These are phyloP conservation scores for Ochotona curzoniae DNA, from an alignment of 2,113 vertebrate genomes.

Conservation along the genomic window DNA sequence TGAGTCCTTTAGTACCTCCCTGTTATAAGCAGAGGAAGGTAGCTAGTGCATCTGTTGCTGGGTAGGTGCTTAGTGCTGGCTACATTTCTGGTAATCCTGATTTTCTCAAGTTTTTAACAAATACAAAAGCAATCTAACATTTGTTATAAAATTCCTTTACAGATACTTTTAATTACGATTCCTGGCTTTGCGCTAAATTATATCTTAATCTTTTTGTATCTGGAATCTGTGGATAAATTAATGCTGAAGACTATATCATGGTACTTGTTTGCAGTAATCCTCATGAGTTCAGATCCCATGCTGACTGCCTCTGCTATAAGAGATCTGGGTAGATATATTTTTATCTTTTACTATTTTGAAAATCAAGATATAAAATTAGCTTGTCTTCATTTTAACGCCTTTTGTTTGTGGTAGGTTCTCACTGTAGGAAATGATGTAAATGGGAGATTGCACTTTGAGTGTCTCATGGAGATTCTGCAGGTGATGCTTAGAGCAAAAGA, in stretches of 20 bases:
- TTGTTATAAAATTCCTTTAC: constrained; percentile 57
- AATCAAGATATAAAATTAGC: not conserved
- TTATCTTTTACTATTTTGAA: constrained; percentile 2
- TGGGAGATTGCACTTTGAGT: not conserved
- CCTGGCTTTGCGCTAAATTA: constrained; percentile 74
- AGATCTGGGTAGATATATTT: constrained; percentile 72
- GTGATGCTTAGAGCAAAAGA: not conserved
- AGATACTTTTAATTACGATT: constrained; percentile 74
- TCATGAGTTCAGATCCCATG: constrained; percentile 76
- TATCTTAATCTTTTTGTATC: constrained; percentile 71
- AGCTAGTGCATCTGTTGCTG: not conserved
- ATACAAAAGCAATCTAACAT: constrained; percentile 17
- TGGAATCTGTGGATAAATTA: constrained; percentile 70
- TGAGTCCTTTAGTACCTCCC: not conserved
- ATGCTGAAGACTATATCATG: not conserved
- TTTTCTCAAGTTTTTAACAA: constrained; percentile 52
- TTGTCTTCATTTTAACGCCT: constrained; percentile 13
- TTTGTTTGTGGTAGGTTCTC: constrained; percentile 1
- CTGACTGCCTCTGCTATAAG: constrained; percentile 68
- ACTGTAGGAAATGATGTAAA: not conserved
- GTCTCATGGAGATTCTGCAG: not conserved
- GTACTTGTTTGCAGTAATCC: constrained; percentile 68
- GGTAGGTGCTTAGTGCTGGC: not conserved
- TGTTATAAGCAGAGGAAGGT: not conserved
- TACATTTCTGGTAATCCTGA: not conserved